These are phyloP conservation scores for Corythucha ciliata DNA, from an alignment of 2,888 invertebrate species.

Conservation along the genomic window DNA sequence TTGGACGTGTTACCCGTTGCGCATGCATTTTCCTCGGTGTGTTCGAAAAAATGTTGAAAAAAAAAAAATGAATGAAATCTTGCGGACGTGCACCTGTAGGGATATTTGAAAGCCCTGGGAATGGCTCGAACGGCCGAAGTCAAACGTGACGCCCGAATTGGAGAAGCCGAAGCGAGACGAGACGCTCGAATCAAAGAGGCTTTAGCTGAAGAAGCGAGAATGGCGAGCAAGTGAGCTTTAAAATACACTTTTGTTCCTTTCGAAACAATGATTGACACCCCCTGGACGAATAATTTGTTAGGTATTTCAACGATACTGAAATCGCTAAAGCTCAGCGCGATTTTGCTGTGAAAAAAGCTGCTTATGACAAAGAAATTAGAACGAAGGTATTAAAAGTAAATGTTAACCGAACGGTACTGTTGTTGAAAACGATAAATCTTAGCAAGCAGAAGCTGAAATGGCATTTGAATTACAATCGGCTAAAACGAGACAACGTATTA, in stretches of 20 bases:
- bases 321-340: conserved; percentile 94
- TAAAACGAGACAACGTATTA: conserved; percentile 89
- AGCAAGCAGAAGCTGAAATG: conserved; percentile 85
- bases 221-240: conserved; percentile 62
- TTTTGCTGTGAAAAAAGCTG: conserved; percentile 93
- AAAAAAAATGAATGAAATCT: not conserved
- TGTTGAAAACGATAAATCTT: conserved; percentile 16
- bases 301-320: conserved; percentile 94
- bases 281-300: no score
- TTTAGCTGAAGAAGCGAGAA: conserved; percentile 89
- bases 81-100: conserved; percentile 42
- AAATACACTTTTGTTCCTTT: no score
- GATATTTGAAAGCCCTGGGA: conserved; percentile 86
- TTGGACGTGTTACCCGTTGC: no score
- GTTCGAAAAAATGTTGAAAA: no score
- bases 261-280: no score
- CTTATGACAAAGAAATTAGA: conserved; percentile 94
- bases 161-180: conserved; percentile 89
- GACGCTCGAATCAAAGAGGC: conserved; percentile 91
- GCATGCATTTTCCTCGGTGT: no score
- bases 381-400: conserved; percentile 55
- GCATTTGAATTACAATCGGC: conserved; percentile 89
- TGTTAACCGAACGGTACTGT: conserved; percentile 2
- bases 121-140: conserved; percentile 93
- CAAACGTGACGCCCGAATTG: conserved; percentile 90